These are phyloP conservation scores for Neolamprologus devosi DNA, from an alignment of 2,113 vertebrate genomes.

Conservation along the genomic window DNA sequence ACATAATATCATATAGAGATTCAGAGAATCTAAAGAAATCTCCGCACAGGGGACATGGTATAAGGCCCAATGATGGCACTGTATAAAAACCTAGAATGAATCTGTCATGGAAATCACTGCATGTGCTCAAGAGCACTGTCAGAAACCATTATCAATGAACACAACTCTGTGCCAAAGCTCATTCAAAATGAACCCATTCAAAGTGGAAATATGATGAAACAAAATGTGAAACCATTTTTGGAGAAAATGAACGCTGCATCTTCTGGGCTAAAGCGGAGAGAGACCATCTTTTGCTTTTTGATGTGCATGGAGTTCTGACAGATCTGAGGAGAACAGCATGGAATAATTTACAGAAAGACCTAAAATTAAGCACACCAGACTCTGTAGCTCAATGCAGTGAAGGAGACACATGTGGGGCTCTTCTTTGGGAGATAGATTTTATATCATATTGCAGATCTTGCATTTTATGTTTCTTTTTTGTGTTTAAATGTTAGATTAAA, in stretches of 20 bases:
- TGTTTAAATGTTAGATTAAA: background rate
- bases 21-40: background rate
- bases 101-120: background rate
- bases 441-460: background rate
- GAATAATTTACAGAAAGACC: background rate
- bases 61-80: background rate
- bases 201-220: background rate
- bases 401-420: background rate
- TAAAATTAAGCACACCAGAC: background rate
- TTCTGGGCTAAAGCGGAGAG: background rate
- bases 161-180: background rate
- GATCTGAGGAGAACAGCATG: background rate
- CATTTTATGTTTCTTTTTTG: background rate
- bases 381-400: background rate
- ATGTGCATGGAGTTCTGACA: background rate
- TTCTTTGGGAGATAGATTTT: background rate
- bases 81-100: background rate
- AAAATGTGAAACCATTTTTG: background rate
- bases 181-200: background rate
- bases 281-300: background rate
- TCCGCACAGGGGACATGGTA: background rate
- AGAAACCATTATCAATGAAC: background rate
- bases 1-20: background rate
- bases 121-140: background rate
- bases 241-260: accelerated